Evolutionary conservation across 2,888 invertebrate genomes (phyloP).

Genomic region (Zootermopsis nevadensis): DNA sequence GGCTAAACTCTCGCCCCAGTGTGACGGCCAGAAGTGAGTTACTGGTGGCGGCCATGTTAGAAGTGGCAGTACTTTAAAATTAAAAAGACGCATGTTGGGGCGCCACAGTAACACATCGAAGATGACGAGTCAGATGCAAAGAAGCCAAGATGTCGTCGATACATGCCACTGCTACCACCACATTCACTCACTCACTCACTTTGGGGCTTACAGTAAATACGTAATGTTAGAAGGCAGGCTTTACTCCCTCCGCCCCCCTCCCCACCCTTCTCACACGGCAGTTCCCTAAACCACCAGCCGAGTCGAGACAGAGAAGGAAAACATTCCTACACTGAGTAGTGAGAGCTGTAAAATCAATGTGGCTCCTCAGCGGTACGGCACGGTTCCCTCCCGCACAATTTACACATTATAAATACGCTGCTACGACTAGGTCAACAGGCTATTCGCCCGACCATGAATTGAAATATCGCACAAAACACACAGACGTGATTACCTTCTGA

Average conservation of each 20-base stretch:
- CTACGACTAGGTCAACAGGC: slow-evolving; percentile 49
- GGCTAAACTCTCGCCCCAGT: slow-evolving; percentile 14
- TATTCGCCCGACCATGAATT: slow-evolving; percentile 53
- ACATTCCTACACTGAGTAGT: slow-evolving; percentile 60
- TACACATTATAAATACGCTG: slow-evolving; percentile 25
- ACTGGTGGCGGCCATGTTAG: slow-evolving; percentile 47
- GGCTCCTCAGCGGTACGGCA: slow-evolving; percentile 57
- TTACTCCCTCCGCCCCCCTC: slow-evolving; percentile 33
- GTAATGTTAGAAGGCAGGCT: slow-evolving; percentile 39
- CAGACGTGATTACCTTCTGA: slow-evolving; percentile 60
- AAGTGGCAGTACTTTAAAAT: slow-evolving; percentile 38
- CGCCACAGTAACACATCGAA: not conserved
- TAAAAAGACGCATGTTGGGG: slow-evolving; percentile 41
- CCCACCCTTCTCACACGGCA: slow-evolving; percentile 13
- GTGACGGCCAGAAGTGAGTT: not conserved
- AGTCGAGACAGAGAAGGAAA: slow-evolving; percentile 56
- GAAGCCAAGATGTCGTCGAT: slow-evolving; percentile 46
- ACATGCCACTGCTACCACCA: slow-evolving; percentile 43
- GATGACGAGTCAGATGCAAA: not conserved
- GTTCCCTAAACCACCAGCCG: slow-evolving; percentile 13
- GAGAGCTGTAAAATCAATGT: slow-evolving; percentile 63
- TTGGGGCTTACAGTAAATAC: slow-evolving; percentile 31
- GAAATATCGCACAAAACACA: slow-evolving; percentile 51
- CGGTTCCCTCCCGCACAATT: slow-evolving; percentile 41
- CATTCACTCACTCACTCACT: slow-evolving; percentile 30